Evolutionary conservation across 2,797 vertebrate genomes (phyloP).

Genomic region (Gymnoscopelus braueri): DNA sequence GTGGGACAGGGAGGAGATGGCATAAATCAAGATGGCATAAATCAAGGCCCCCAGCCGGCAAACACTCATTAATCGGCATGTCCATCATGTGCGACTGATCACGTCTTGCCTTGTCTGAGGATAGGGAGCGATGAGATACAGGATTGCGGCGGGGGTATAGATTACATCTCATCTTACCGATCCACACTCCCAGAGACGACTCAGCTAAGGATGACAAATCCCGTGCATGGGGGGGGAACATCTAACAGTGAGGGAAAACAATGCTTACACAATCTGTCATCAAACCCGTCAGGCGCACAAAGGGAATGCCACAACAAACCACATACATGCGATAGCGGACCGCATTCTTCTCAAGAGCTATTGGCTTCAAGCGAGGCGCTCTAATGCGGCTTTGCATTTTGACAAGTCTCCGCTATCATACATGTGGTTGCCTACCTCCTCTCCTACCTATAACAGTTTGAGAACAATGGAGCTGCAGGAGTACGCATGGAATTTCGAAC

Average conservation of each 20-base stretch:
- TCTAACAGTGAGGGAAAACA: constrained; percentile 44
- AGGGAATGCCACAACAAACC: constrained; percentile 66
- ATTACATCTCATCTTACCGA: constrained; percentile 68
- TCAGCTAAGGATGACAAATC: constrained; percentile 71
- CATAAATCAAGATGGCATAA: constrained; percentile 78
- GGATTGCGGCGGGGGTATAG: constrained; percentile 52
- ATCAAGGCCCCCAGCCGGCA: constrained; percentile 61
- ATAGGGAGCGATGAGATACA: constrained; percentile 51
- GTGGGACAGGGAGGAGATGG: constrained; percentile 52
- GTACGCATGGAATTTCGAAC: constrained; percentile 19
- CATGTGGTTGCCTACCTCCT: no score
- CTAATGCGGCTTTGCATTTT: constrained; percentile 44
- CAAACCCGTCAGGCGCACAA: constrained; percentile 65
- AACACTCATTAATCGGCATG: constrained; percentile 68
- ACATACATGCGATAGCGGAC: constrained; percentile 44
- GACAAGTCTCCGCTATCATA: background rate
- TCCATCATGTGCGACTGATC: constrained; percentile 70
- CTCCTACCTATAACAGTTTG: background rate
- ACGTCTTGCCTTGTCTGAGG: constrained; percentile 36
- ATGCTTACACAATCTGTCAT: constrained; percentile 70
- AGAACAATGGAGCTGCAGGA: constrained; percentile 30
- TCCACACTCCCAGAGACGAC: constrained; percentile 54
- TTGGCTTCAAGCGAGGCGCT: constrained; percentile 28
- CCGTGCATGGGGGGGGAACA: constrained; percentile 37
- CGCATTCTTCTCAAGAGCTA: constrained; percentile 29